Evolutionary conservation across 2,797 vertebrate genomes (phyloP), one percentile per base, ranked within the genome.

Genomic region (Glossophaga mutica): DNA sequence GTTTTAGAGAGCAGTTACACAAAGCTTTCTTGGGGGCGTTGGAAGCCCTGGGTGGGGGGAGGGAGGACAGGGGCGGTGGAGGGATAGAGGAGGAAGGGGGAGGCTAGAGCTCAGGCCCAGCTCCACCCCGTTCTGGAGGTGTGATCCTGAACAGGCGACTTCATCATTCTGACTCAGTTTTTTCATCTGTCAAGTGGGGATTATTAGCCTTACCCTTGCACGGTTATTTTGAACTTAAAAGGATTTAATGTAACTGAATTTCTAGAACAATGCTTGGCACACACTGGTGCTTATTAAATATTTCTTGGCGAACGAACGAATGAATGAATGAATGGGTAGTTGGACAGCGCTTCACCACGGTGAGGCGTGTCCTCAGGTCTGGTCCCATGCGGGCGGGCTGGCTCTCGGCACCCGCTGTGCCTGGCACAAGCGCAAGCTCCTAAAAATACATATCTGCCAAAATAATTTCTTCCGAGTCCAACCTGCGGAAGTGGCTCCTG

Each of bases 1-100:
- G 67, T 94, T 95, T 96, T 92, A 78, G 92, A 97, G 67, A 93
- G 89, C 50, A 39, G 68, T 34, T 46, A 4, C 0, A 1, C 39
- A 71, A 77, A 70, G 19, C 65, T 46, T 89, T 77, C 42, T 2
- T 9, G 11, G 48, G 71, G 91, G 76, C 42, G 37, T 24, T 0
- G 0, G 65, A 42, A 84, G 24, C 21, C 71, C 65, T 16, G 32
- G 37, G 24, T 19, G 8, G 39, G 46, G 37, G 9, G 1, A 24
- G 34, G 39, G 42, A 15, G 22, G 6, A 18, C 65, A 3, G 29
- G 9, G 29, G 9, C 37, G 71, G 67, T 14, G 62, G 29, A 15
- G 14, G 71, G 42, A n/a, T 14, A 11, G 26, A 37, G 26, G 32
- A 29, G 26, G 24, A 18, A 42, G 48, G 34, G 26, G 19, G 32